These are phyloP conservation scores for Nephrotoma appendiculata DNA, from an alignment of 2,888 invertebrate genomes.

Conservation along the genomic window DNA sequence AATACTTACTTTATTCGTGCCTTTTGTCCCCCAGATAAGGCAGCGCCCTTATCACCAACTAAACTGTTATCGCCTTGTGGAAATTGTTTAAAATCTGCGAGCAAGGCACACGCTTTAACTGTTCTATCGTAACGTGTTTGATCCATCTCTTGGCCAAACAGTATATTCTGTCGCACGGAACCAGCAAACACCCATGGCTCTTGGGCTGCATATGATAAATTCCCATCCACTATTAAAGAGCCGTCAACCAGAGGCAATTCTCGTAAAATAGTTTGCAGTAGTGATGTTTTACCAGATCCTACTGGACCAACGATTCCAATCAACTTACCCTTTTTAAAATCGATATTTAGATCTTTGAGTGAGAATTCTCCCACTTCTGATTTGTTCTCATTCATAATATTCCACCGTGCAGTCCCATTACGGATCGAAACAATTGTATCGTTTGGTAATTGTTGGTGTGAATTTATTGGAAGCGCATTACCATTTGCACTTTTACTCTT, in stretches of 20 bases:
- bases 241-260: conserved; percentile 47
- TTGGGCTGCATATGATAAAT: conserved; percentile 63
- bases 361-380: conserved; percentile 21
- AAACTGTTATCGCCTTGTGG: conserved; percentile 40
- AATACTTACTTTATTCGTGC: conserved; percentile 38
- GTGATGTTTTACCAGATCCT: conserved; percentile 57
- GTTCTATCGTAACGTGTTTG: conserved; percentile 26
- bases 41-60: conserved; percentile 43
- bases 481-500: not conserved
- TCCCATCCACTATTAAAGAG: conserved; percentile 44
- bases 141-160: conserved; percentile 46
- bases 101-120: conserved; percentile 31
- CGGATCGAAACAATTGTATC: conserved; percentile 11
- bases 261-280: conserved; percentile 53
- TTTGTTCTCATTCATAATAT: conserved; percentile 4
- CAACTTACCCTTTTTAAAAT: conserved; percentile 40
- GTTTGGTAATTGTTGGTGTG: conserved; percentile 18
- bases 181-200: conserved; percentile 74
- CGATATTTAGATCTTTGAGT: conserved; percentile 37
- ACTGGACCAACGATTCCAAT: conserved; percentile 62
- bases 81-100: conserved; percentile 37
- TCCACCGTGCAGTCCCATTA: conserved; percentile 35
- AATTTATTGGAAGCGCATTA: not conserved
- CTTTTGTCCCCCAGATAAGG: conserved; percentile 55
- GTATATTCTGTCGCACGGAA: conserved; percentile 68